Conservation (phyloP, 2,888 invertebrate genomes). For the Aromia moschata region DNA sequence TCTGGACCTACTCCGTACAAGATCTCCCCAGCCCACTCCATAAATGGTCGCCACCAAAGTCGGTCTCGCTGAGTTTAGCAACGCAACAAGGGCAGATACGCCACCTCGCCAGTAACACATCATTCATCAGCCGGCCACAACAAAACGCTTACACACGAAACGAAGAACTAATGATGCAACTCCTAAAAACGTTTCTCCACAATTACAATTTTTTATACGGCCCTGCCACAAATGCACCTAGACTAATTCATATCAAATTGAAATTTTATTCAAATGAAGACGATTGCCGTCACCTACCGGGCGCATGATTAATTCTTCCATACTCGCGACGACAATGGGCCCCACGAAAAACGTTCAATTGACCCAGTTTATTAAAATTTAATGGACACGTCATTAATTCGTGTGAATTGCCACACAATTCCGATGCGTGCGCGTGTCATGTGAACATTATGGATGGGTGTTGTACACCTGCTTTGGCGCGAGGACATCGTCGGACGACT, state of each 20-base stretch:
- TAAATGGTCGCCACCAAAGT: no score
- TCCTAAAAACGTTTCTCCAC: not conserved
- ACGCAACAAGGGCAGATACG: no score
- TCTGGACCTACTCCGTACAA: no score
- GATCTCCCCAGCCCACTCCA: no score
- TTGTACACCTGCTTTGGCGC: slow-evolving; percentile 2
- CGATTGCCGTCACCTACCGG: slow-evolving; percentile 9
- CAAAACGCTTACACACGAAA: not conserved
- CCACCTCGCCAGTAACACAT: no score
- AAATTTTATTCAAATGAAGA: slow-evolving; percentile 28
- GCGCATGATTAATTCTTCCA: slow-evolving; percentile 27
- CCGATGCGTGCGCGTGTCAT: slow-evolving; percentile 8
- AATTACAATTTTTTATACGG: slow-evolving; percentile 8
- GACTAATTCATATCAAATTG: slow-evolving; percentile 32
- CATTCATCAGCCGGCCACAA: not conserved
- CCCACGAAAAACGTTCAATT: slow-evolving; percentile 21
- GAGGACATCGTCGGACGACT: no score
- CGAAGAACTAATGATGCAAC: slow-evolving; percentile 1
- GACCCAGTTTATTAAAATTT: slow-evolving; percentile 32
- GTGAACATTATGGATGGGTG: slow-evolving; percentile 4
- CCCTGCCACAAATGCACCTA: slow-evolving; percentile 22
- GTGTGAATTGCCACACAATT: slow-evolving; percentile 20
- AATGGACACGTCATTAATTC: slow-evolving; percentile 33
- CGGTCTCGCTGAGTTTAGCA: no score
- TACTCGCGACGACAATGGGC: slow-evolving; percentile 27